Evolutionary conservation across 1,140 invertebrate species (phyloP).

Genomic region (Orchestia grillus): DNA sequence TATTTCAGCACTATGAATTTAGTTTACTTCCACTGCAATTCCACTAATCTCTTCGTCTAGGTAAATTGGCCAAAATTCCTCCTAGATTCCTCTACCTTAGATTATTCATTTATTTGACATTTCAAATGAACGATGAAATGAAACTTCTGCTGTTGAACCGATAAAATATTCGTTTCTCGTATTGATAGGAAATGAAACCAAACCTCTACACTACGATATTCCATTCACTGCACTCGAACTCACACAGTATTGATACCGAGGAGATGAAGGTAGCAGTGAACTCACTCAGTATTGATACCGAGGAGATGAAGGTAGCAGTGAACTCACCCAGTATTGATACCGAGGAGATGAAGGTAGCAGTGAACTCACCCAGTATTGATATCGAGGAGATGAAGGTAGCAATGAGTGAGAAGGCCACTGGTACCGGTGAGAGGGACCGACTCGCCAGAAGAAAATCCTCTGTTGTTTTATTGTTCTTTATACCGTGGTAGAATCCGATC

Average conservation of each 20-base stretch:
- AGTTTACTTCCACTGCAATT: too few species aligned
- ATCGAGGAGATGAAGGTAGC: slow-evolving; percentile 55
- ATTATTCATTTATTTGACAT: too few species aligned
- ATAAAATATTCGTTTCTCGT: too few species aligned
- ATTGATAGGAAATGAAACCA: not conserved
- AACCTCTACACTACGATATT: not conserved
- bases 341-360: slow-evolving; percentile 57
- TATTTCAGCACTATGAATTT: too few species aligned
- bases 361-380: slow-evolving; percentile 47
- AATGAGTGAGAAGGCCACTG: slow-evolving; percentile 50
- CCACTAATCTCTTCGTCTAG: too few species aligned
- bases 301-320: slow-evolving; percentile 55
- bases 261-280: slow-evolving; percentile 53
- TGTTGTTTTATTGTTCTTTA: slow-evolving; percentile 79
- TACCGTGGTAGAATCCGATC: slow-evolving; percentile 74
- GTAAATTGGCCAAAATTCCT: too few species aligned
- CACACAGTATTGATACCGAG: slow-evolving; percentile 49
- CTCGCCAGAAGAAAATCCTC: slow-evolving; percentile 84
- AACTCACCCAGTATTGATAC: slow-evolving; percentile 53
- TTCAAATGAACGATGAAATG: too few species aligned
- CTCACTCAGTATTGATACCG: slow-evolving; percentile 54
- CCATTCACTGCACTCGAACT: not conserved
- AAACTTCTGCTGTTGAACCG: too few species aligned
- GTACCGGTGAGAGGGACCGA: slow-evolving; percentile 75
- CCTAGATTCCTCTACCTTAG: too few species aligned